Percentiles rank a stretch among this genome's conserved stretches.
phyloP scores from a whole-genome alignment of 2,113 vertebrate genomes.

The Oxygymnocypris stewartii region DNA sequence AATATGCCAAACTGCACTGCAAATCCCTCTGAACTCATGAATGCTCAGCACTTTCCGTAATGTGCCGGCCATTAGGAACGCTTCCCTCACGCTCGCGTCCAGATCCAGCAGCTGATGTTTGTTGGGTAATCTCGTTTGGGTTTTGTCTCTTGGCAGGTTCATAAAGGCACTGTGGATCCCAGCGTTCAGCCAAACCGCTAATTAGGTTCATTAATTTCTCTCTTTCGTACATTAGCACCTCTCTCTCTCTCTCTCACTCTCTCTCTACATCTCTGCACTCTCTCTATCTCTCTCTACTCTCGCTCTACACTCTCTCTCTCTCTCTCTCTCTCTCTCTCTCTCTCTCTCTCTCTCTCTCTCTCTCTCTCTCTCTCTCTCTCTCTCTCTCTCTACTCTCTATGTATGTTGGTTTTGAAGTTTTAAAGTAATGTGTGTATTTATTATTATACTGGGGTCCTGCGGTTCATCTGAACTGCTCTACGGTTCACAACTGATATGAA shows the following conservation, averaged over 20 bases:
- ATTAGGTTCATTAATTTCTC: slow-evolving; percentile 47
- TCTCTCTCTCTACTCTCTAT: too few relatives aligned
- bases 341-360: too few relatives aligned
- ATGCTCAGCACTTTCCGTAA: neutral
- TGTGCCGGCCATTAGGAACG: neutral
- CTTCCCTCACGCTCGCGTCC: neutral
- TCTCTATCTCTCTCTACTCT: too few relatives aligned
- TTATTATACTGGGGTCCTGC: neutral
- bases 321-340: too few relatives aligned
- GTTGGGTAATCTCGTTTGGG: slow-evolving; percentile 18
- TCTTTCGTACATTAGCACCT: neutral
- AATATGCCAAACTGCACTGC: neutral
- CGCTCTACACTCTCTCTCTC: too few relatives aligned
- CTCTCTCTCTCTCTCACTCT: neutral
- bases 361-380: too few relatives aligned
- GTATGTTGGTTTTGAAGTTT: too few relatives aligned
- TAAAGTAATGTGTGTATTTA: too few relatives aligned
- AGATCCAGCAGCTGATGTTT: slow-evolving; percentile 23
- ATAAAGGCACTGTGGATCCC: neutral
- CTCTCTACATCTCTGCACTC: neutral
- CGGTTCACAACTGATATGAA: neutral
- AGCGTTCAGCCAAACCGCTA: slow-evolving; percentile 14
- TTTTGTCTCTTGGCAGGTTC: neutral
- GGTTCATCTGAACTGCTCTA: neutral
- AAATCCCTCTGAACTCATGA: neutral